Evolutionary conservation across 2,797 vertebrate species (phyloP), one percentile per base, ranked within the genome.

Genomic region (Schizothorax lantsangensis): DNA sequence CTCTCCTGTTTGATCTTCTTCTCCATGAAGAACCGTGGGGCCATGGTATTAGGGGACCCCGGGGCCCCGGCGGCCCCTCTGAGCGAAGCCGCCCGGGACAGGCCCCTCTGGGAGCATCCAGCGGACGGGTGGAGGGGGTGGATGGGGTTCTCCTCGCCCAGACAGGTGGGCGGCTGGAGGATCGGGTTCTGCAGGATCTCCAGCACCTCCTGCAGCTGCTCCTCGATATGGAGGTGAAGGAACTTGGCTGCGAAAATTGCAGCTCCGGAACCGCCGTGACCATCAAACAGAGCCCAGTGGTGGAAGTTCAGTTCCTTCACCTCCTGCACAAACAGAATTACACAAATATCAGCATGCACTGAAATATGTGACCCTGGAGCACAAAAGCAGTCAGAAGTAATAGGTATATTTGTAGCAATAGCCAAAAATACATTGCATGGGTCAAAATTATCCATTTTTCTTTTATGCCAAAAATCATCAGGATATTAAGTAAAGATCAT

Each of bases 271-370:
- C 98, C 98, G 0, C 98, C 98, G 0, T 99, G 98, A 9, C 98
- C 98, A 15, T 99, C 98, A 6, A 99, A 99, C 86, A 99, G 87
- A 0, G 96, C 98, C 98, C 98, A 99, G 93, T 99, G 99, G 92
- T 97, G 96, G 89, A 98, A 96, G 79, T 94, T 93, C 47, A 99
- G 92, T 17, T 97, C 96, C 3, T 98, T 97, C 0, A 93, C 90
- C 19, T 96, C 95, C 90, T 97, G 52, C n/a, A 73, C 54, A 23
- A 54, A 77, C 21, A 15, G 23, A 73, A 33, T 66, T 15, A 33
- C 14, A 33, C 14, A 66, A 17, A 17, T 3, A 17, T 64, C 26
- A 64, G 62, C 12, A 15, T 14, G 62, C 26, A 30, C n/a, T 33
- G 26, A 33, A 17, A 66, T 17, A 64, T 30, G 14, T 62, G 59